Percentiles rank a stretch among this genome's conserved stretches.
These are phyloP conservation scores for Trissolcus japonicus DNA, from an alignment of 2,888 invertebrate genomes.

Conservation along the genomic window DNA sequence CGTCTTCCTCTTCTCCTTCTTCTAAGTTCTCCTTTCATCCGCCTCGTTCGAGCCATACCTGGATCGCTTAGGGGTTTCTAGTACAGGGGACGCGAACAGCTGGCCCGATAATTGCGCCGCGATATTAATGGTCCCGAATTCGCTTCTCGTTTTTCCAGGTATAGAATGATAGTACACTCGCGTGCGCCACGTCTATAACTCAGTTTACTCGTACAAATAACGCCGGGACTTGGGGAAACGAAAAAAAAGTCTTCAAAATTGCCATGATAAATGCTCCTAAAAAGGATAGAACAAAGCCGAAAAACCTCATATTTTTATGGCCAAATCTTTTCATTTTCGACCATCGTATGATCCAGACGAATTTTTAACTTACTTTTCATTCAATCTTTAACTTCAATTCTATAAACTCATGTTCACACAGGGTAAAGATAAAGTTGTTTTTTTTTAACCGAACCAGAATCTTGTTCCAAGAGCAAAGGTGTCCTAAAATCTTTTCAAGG, in stretches of 20 bases:
- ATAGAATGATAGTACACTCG: slow-evolving; percentile 55
- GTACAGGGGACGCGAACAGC: slow-evolving; percentile 63
- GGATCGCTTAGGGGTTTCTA: slow-evolving; percentile 12
- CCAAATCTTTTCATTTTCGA: too few species aligned
- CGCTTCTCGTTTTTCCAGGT: slow-evolving; percentile 63
- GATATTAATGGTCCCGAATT: slow-evolving; percentile 71
- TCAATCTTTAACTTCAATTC: background rate
- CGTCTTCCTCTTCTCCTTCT: slow-evolving; percentile 25
- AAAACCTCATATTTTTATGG: background rate
- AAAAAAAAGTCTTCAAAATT: slow-evolving; percentile 11
- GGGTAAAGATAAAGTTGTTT: too few species aligned
- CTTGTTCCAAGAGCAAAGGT: too few species aligned
- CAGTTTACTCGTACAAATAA: slow-evolving; percentile 14
- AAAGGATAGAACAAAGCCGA: background rate
- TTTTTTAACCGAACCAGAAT: too few species aligned
- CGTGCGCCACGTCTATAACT: slow-evolving; percentile 40
- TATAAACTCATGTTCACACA: too few species aligned
- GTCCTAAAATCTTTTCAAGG: too few species aligned
- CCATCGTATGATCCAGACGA: background rate
- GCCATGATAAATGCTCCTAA: slow-evolving; percentile 21
- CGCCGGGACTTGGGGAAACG: background rate
- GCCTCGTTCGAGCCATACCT: slow-evolving; percentile 31
- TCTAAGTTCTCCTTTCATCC: slow-evolving; percentile 3
- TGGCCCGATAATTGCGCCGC: slow-evolving; percentile 72
- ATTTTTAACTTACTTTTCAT: too few species aligned